phyloP scores from a whole-genome alignment of 2,797 vertebrate species.

The Squalus acanthias region DNA sequence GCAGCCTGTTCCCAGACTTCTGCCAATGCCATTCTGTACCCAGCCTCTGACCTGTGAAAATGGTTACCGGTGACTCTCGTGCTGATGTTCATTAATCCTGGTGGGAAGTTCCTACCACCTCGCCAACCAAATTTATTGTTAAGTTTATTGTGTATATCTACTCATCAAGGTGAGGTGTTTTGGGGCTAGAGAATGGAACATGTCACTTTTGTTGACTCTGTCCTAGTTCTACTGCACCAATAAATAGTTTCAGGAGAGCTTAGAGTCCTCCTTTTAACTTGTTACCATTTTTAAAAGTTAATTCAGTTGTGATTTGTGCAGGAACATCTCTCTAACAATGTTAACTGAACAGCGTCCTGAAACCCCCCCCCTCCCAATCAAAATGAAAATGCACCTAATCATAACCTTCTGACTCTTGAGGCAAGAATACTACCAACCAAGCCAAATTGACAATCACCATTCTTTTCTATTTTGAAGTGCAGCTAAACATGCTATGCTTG shows the following conservation, averaged over 20 bases:
- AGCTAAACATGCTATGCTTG: neutral
- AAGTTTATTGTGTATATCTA: conserved; percentile 29
- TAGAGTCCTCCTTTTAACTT: neutral
- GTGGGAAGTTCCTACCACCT: neutral
- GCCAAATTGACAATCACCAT: neutral
- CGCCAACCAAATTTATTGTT: neutral
- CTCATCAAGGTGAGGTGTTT: neutral
- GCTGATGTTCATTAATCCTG: neutral
- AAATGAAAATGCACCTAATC: neutral
- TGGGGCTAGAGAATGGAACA: neutral
- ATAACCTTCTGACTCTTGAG: neutral
- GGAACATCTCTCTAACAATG: neutral
- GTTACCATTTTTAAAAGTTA: neutral
- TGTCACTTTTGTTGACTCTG: no score
- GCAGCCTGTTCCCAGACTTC: no score
- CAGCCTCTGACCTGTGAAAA: neutral
- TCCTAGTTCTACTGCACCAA: no score
- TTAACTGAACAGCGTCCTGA: neutral
- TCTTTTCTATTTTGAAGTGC: neutral
- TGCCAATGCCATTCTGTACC: neutral
- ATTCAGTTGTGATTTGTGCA: neutral
- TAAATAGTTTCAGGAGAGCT: no score
- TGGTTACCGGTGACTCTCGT: neutral
- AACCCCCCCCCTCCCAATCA: neutral
- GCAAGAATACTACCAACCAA: neutral